Evolutionary conservation across 1,140 invertebrate species (phyloP).

Genomic region (Atta texana): DNA sequence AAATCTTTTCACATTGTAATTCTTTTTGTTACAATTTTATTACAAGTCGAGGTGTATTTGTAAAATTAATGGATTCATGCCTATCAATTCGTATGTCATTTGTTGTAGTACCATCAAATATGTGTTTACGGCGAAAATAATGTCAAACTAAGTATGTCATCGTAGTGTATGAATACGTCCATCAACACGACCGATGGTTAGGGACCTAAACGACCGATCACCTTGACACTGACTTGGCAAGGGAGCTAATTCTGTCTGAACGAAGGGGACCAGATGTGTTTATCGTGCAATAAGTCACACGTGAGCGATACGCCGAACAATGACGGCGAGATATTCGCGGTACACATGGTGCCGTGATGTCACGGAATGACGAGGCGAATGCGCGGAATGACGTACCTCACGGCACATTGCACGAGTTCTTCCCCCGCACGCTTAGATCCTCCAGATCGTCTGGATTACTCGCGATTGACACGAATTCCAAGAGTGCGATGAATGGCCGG

Average conservation of each 20-base stretch:
- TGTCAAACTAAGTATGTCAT: neutral
- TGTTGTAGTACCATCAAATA: neutral
- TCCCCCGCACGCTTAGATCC: constrained; percentile 39
- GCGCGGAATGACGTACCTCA: constrained; percentile 31
- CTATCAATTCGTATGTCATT: neutral
- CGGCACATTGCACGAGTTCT: constrained; percentile 36
- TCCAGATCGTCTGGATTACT: constrained; percentile 57
- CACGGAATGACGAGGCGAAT: constrained; percentile 67
- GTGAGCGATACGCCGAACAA: constrained; percentile 19
- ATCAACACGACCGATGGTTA: neutral
- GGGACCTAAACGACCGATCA: constrained; percentile 19
- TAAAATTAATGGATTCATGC: neutral
- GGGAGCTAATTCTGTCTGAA: constrained; percentile 24
- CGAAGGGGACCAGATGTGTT: neutral
- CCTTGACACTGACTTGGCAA: constrained; percentile 40
- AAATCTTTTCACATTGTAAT: neutral
- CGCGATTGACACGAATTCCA: constrained; percentile 68
- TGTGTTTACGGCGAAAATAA: constrained; percentile 5
- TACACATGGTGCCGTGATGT: constrained; percentile 31
- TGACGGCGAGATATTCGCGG: constrained; percentile 17
- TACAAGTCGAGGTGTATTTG: neutral
- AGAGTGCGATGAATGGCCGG: constrained; percentile 29
- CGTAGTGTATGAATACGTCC: neutral
- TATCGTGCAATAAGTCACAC: constrained; percentile 39
- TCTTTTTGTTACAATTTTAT: constrained; percentile 4